A percentile compares a stretch with the other conserved stretches of the same genome.
Conservation (phyloP, 2,113 vertebrate species). For the Raja brachyura region DNA sequence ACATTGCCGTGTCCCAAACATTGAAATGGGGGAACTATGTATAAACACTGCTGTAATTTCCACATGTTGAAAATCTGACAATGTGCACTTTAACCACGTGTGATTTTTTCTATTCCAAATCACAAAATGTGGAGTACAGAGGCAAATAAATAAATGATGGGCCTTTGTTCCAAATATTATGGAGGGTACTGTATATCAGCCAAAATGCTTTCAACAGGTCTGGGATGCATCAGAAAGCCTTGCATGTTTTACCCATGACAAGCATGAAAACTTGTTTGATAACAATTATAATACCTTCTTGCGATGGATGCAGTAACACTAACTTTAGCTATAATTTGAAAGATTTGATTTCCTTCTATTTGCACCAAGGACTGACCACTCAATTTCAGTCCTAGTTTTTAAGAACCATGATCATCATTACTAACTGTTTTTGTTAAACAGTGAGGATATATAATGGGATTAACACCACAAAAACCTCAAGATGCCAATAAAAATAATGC, state of each 20-base stretch:
- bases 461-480: neutral
- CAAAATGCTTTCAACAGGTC: constrained; percentile 33
- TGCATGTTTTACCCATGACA: neutral
- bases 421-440: neutral
- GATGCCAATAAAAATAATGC: neutral
- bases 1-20: no score
- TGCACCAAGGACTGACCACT: neutral
- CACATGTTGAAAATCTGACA: no score
- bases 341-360: neutral
- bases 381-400: neutral
- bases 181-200: neutral
- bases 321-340: constrained; percentile 6
- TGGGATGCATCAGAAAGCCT: constrained; percentile 25
- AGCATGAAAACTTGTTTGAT: neutral
- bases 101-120: no score
- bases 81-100: no score
- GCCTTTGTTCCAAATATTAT: no score
- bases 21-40: no score
- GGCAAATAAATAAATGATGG: no score
- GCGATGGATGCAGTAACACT: neutral
- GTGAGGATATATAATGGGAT: neutral
- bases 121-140: no score
- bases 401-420: neutral
- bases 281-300: neutral
- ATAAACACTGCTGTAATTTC: no score